Percentiles rank a stretch among this genome's conserved stretches.
Evolutionary conservation across 2,888 invertebrate species (phyloP).

Genomic region (Cryptus armator): DNA sequence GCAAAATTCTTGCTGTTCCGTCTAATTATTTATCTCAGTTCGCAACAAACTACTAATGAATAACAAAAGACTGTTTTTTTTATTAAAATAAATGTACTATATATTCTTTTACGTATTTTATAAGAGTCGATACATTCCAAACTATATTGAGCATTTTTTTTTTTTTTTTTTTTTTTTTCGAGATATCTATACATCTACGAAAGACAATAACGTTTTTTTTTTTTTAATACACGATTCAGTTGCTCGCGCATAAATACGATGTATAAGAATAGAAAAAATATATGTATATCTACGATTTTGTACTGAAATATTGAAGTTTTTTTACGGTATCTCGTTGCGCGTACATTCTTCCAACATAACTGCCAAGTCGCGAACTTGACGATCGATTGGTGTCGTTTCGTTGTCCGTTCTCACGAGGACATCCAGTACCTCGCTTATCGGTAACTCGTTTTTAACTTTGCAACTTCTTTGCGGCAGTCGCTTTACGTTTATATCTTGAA

Average conservation of each 20-base stretch:
- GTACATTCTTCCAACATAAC: conserved; percentile 73
- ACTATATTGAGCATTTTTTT: conserved; percentile 47
- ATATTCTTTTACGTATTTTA: conserved; percentile 54
- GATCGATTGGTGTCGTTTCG: conserved; percentile 71
- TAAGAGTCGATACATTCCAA: conserved; percentile 31
- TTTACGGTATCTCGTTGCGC: conserved; percentile 47
- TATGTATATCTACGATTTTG: conserved; percentile 20
- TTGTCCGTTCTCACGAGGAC: conserved; percentile 66
- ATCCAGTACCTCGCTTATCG: conserved; percentile 71
- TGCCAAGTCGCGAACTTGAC: conserved; percentile 70
- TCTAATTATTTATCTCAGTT: too few species aligned
- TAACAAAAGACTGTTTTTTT: conserved; percentile 42
- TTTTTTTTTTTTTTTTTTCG: conserved; percentile 12
- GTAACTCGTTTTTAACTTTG: conserved; percentile 72
- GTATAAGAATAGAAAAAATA: conserved; percentile 47
- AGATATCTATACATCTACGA: neutral
- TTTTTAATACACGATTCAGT: conserved; percentile 23
- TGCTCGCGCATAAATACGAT: conserved; percentile 25
- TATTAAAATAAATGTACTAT: conserved; percentile 56
- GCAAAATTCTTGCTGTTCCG: too few species aligned
- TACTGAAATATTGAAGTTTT: neutral
- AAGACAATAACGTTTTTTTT: conserved; percentile 16
- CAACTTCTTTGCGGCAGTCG: conserved; percentile 69
- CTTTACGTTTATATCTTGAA: conserved; percentile 70
- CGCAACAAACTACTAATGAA: conserved; percentile 35